phyloP scores from a whole-genome alignment of 2,113 vertebrate genomes.

The Saccopteryx bilineata region DNA sequence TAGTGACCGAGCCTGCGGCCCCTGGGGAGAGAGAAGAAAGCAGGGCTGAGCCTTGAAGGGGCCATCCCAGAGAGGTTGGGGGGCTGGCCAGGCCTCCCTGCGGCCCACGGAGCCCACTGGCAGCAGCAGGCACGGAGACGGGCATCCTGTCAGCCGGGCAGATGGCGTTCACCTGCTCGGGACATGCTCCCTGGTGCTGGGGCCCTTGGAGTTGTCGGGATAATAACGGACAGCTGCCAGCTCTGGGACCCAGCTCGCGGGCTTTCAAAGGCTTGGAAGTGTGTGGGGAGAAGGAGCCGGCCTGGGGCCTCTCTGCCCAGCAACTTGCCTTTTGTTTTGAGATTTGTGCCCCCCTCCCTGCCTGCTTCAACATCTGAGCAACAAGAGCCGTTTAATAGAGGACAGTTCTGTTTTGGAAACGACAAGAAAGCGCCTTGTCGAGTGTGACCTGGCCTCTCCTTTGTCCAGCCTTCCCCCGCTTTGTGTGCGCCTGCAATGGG shows the following conservation, averaged over 20 bases:
- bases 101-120: constrained; percentile 32
- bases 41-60: neutral
- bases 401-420: constrained; percentile 83
- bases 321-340: constrained; percentile 76
- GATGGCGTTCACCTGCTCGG: constrained; percentile 92
- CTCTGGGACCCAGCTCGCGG: constrained; percentile 85
- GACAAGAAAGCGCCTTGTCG: constrained; percentile 79
- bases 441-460: constrained; percentile 80
- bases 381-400: constrained; percentile 76
- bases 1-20: constrained; percentile 47
- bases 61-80: neutral
- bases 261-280: constrained; percentile 86
- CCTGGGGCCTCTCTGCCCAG: constrained; percentile 55
- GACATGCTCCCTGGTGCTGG: constrained; percentile 86
- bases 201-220: constrained; percentile 86
- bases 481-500: constrained; percentile 63
- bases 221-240: constrained; percentile 90
- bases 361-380: constrained; percentile 72
- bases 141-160: constrained; percentile 87
- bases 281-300: constrained; percentile 80
- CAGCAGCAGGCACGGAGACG: constrained; percentile 64
- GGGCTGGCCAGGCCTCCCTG: neutral
- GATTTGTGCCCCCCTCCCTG: constrained; percentile 66
- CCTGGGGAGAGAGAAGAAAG: constrained; percentile 64
- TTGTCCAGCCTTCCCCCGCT: constrained; percentile 73